Evolutionary conservation across 2,888 invertebrate species (phyloP), one percentile per base, ranked within the genome.

Genomic region (Smittia sp.): DNA sequence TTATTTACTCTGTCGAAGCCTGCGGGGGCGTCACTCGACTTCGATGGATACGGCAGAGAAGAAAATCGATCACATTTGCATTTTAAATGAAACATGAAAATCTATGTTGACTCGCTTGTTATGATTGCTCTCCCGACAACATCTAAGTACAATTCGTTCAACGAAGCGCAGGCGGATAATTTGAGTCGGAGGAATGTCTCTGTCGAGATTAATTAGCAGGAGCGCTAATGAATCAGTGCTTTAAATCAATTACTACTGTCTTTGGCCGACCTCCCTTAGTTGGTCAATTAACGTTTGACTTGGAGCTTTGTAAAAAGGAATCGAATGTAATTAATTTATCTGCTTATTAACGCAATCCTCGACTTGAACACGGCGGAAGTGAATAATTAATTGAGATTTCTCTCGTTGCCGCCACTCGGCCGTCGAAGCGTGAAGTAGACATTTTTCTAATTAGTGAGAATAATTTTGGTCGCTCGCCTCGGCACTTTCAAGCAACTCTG

Each of bases 61-160:
- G 18, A 58, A 58, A 58, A 58, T 58, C 58, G 58, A 58, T 58
- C 58, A 20, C 15, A 58, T 58, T 58, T 58, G 58, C 58, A 58
- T 58, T 58, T 58, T 22, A 58, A 58, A 58, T 58, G 58, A 20
- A 20, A 58, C 58, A 58, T 46, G 46, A 46, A 2, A 58, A 18
- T 58, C 18, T 20, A 15, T 58, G 18, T 58, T 58, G 22, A 20
- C 58, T 18, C 11, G 58, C 46, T 46, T 46, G 46, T 46, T 46
- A 46, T 46, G 46, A 15, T n/a, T 46, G 2, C 15, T 46, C 15
- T 46, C 32, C 9, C 9, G 32, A 32, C 32, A 32, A 6, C 9
- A 9, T 32, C 32, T 32, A 32, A 32, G 32, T 32, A 32, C 3
- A n/a, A n/a, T n/a, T n/a, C n/a, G 32, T 9, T 9, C 9, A 32